phyloP scores from a whole-genome alignment of 2,113 vertebrate species.

The Xenotilapia longispinis region DNA sequence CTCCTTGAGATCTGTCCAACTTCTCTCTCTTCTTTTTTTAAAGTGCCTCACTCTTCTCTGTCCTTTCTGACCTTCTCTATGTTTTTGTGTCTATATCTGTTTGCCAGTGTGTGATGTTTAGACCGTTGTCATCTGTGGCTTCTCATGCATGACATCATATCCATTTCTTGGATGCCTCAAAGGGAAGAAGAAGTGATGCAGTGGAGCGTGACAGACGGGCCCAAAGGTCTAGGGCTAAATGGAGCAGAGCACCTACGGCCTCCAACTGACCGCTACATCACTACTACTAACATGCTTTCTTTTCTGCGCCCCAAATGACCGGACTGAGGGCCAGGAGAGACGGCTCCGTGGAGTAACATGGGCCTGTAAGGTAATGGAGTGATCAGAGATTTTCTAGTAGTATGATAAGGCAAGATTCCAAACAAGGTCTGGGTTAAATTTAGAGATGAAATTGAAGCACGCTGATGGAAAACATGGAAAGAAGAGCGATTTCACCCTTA shows the following conservation, averaged over 20 bases:
- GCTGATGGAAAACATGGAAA: too few species aligned
- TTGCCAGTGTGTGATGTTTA: slow-evolving; percentile 6
- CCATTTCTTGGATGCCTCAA: slow-evolving; percentile 39
- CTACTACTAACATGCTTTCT: not conserved
- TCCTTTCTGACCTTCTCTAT: not conserved
- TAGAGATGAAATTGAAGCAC: too few species aligned
- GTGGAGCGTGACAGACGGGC: slow-evolving; percentile 19
- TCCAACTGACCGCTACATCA: slow-evolving; percentile 4
- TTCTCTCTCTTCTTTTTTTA: not conserved
- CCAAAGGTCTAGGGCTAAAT: slow-evolving; percentile 26
- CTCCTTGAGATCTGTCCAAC: slow-evolving; percentile 17
- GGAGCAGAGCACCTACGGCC: slow-evolving; percentile 23
- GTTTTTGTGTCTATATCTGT: not conserved
- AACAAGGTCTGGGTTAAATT: not conserved
- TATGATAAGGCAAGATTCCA: not conserved
- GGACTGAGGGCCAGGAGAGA: not conserved
- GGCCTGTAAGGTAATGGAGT: not conserved
- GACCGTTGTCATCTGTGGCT: slow-evolving; percentile 22
- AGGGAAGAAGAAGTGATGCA: slow-evolving; percentile 24
- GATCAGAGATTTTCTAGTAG: not conserved
- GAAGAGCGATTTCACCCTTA: too few species aligned
- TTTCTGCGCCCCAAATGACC: not conserved
- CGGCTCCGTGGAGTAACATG: not conserved
- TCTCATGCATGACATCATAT: slow-evolving; percentile 53
- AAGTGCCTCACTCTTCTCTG: not conserved